A percentile compares a stretch with the other conserved stretches of the same genome.
Evolutionary conservation across 2,797 vertebrate genomes (phyloP).

Genomic region (Sebastes wilsoni): DNA sequence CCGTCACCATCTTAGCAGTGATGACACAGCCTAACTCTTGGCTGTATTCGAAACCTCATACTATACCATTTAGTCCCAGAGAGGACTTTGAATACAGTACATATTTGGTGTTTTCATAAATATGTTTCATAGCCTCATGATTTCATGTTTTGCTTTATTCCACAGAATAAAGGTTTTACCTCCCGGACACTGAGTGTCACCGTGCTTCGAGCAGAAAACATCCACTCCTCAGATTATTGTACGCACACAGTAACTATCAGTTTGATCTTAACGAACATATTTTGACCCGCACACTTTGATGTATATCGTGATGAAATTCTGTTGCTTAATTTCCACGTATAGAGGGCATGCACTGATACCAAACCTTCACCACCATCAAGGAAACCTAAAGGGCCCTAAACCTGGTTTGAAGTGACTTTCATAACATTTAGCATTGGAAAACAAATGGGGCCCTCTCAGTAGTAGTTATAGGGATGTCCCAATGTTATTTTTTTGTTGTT

Average conservation of each 20-base stretch:
- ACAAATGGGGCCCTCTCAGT: neutral
- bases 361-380: neutral
- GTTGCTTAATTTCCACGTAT: neutral
- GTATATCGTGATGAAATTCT: neutral
- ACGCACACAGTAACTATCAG: neutral
- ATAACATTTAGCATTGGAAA: neutral
- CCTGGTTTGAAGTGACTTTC: neutral
- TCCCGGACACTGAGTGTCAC: constrained; percentile 7
- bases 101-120: neutral
- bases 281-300: neutral
- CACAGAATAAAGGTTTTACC: neutral
- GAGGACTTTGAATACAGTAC: too few relatives aligned
- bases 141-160: neutral
- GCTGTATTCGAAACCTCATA: too few relatives aligned
- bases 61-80: too few relatives aligned
- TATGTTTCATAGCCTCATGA: neutral
- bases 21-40: too few relatives aligned
- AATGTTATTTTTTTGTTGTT: neutral
- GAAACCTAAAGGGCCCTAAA: neutral
- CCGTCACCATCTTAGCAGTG: too few relatives aligned
- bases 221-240: constrained; percentile 4
- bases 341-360: neutral
- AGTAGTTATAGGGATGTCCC: neutral
- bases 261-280: neutral
- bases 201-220: constrained; percentile 13